phyloP scores from a whole-genome alignment of 2,113 vertebrate genomes.

The Hippoglossus stenolepis region DNA sequence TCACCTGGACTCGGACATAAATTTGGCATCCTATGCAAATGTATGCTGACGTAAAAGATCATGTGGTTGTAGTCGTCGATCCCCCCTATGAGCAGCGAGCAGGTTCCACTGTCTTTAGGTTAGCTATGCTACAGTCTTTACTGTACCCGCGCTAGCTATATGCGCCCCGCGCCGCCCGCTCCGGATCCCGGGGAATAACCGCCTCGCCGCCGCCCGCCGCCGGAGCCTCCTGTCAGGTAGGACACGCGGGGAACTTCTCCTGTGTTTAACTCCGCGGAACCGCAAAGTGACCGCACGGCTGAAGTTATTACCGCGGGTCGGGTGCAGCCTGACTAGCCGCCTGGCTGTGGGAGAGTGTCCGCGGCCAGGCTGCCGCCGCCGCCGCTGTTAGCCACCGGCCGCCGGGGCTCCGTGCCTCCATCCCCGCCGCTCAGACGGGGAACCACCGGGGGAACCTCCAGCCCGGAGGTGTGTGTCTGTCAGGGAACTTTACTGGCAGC shows the following conservation, averaged over 20 bases:
- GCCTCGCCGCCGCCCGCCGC: slow-evolving; percentile 30
- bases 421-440: slow-evolving; percentile 48
- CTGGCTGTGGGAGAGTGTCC: slow-evolving; percentile 12
- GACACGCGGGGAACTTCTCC: slow-evolving; percentile 56
- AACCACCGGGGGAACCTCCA: slow-evolving; percentile 34
- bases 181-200: slow-evolving; percentile 68
- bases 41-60: slow-evolving; percentile 94
- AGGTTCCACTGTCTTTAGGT: slow-evolving; percentile 79
- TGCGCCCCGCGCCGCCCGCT: slow-evolving; percentile 68
- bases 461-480: slow-evolving; percentile 19
- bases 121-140: slow-evolving; percentile 79
- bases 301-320: slow-evolving; percentile 64
- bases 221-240: slow-evolving; percentile 61
- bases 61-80: slow-evolving; percentile 94
- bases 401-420: slow-evolving; percentile 41
- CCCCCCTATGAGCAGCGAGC: slow-evolving; percentile 88
- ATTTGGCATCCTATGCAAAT: slow-evolving; percentile 94
- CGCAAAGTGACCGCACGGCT: slow-evolving; percentile 66
- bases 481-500: slow-evolving; percentile 45
- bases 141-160: slow-evolving; percentile 72
- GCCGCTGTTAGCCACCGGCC: slow-evolving; percentile 1
- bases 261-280: slow-evolving; percentile 21
- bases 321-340: slow-evolving; percentile 56
- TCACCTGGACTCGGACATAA: slow-evolving; percentile 82
- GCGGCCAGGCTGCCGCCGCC: slow-evolving; percentile 32